Evolutionary conservation across 2,888 invertebrate species (phyloP).

Genomic region (Eristalis arbustorum): DNA sequence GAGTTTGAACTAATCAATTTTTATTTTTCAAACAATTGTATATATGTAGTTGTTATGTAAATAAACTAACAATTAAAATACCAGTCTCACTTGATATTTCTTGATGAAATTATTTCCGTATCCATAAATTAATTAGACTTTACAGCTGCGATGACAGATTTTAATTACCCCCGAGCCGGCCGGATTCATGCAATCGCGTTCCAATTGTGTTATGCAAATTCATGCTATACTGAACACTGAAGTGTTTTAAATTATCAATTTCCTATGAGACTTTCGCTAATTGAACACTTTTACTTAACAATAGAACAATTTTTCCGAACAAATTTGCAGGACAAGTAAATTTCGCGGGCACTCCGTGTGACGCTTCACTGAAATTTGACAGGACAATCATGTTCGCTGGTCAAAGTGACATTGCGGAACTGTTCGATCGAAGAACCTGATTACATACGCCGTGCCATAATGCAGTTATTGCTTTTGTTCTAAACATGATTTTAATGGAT

Average conservation of each 20-base stretch:
- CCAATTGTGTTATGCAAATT: neutral
- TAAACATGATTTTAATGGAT: too few species aligned
- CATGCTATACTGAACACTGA: neutral
- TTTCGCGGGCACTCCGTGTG: too few species aligned
- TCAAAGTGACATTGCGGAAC: too few species aligned
- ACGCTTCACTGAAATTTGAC: too few species aligned
- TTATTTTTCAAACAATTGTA: slow-evolving; percentile 10
- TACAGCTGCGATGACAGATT: slow-evolving; percentile 50
- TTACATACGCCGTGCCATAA: too few species aligned
- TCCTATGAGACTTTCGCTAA: neutral
- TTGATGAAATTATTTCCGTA: slow-evolving; percentile 40
- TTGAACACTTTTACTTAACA: too few species aligned
- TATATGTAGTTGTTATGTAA: neutral
- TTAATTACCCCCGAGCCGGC: slow-evolving; percentile 41
- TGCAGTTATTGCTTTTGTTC: too few species aligned
- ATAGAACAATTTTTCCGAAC: too few species aligned
- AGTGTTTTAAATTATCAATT: neutral
- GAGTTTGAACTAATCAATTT: slow-evolving; percentile 1
- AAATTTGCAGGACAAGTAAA: too few species aligned
- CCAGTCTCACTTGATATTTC: slow-evolving; percentile 36
- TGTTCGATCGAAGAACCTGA: too few species aligned
- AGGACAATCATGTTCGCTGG: too few species aligned
- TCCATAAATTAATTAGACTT: slow-evolving; percentile 63
- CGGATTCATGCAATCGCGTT: slow-evolving; percentile 1
- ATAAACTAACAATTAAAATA: slow-evolving; percentile 55